Conservation (phyloP, 2,888 invertebrate species). For the Euproctis similis region DNA sequence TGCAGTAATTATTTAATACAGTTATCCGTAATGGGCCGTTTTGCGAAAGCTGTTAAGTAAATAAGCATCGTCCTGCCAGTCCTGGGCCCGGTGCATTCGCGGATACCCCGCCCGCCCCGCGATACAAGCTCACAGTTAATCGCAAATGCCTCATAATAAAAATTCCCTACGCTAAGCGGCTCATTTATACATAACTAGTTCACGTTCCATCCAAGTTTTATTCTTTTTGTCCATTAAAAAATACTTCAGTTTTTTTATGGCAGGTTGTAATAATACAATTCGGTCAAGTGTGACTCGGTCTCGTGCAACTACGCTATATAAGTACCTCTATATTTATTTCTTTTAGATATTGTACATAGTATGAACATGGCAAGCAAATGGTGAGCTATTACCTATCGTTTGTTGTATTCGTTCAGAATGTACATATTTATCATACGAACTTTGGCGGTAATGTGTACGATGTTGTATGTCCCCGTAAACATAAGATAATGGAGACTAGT, state of each 20-base stretch:
- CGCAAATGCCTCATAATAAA: conserved; percentile 42
- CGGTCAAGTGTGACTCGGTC: too few species aligned
- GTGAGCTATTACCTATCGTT: too few species aligned
- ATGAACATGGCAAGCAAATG: too few species aligned
- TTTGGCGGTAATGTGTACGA: too few species aligned
- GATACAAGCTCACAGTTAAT: conserved; percentile 19
- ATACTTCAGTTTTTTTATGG: conserved; percentile 12
- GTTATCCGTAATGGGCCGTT: conserved; percentile 73
- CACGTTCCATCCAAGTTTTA: conserved; percentile 24
- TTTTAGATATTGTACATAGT: too few species aligned
- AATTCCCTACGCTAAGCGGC: conserved; percentile 40
- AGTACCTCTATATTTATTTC: too few species aligned
- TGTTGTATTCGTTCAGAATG: too few species aligned
- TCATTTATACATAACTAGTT: conserved; percentile 32
- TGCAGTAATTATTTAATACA: conserved; percentile 76
- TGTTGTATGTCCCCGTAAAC: too few species aligned
- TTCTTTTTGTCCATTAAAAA: conserved; percentile 23
- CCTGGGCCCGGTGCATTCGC: conserved; percentile 51
- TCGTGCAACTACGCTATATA: too few species aligned
- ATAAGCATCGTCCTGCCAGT: conserved; percentile 67
- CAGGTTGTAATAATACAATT: too few species aligned
- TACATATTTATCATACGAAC: too few species aligned
- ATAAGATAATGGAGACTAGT: too few species aligned
- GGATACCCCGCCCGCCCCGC: conserved; percentile 9
- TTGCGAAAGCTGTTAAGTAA: conserved; percentile 74